Base-by-base conservation (phyloP, 2,888 invertebrate genomes). In the Pandemis cinnamomeana region DNA sequence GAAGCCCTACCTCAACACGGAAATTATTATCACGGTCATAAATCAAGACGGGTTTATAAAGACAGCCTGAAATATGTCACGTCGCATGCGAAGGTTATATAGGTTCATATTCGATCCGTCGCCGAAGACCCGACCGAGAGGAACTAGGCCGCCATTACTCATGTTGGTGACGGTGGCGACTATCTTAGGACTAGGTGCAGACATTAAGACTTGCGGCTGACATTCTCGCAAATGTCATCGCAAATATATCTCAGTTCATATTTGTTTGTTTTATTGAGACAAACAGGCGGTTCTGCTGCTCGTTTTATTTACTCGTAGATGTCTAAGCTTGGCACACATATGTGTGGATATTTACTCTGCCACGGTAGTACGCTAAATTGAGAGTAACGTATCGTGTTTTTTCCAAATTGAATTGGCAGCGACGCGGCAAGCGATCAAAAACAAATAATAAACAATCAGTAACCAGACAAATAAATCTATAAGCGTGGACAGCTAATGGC, bases 1-100 rank as follows among this genome's bases (percentile, higher is more conserved):
- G 80, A 87, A 83, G 83, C 86, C 90, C 89, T 89, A 89, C 90
- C 89, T 86, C 90, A 91, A 91, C 86, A 84, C 84, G 87, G 88
- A 91, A 89, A 89, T 90, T 88, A 90, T 90, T 89, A 90, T 90
- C 84, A 83, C 83, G 79, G 77, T 78, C 86, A 88, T 91, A 90
- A 90, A 91, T 91, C 89, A 89, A 81, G 80, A 77, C 79, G 77
- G 76, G 78, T 81, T 82, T 81, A 83, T 84, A 85, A 83, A 87
- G 85, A 86, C 81, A 81, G 81, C 82, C 82, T 80, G 82, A 84
- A 86, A 84, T 83, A 84, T 84, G 83, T 85, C 86, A 80, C 80
- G 80, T 81, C 78, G 68, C 78, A 69, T 51, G 77, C 77, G 76
- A 75, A 78, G 76, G 70, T 69, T 70, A 76, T 36, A 36, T 36